Evolutionary conservation across 2,797 vertebrate species (phyloP).

Genomic region (Astyanax mexicanus): DNA sequence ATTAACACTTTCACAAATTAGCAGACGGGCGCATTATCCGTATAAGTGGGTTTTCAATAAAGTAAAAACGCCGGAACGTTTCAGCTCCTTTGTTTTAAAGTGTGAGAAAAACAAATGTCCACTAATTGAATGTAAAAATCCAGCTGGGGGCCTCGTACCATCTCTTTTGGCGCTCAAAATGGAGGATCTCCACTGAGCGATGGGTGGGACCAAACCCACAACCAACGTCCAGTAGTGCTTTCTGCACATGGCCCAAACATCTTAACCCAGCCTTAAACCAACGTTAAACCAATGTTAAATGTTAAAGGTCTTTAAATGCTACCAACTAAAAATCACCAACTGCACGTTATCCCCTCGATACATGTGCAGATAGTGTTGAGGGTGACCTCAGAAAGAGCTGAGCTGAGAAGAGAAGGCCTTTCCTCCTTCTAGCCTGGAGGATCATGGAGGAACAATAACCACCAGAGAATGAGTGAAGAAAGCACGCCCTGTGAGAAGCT

Average conservation of each 20-base stretch:
- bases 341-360: no score
- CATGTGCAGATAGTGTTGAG: no score
- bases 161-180: slow-evolving; percentile 47
- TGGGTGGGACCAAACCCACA: slow-evolving; percentile 11
- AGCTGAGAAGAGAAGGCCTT: slow-evolving; percentile 1
- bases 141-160: neutral
- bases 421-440: neutral
- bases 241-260: neutral
- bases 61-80: neutral
- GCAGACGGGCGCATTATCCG: neutral
- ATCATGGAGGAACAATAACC: slow-evolving; percentile 8
- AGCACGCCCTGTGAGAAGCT: neutral
- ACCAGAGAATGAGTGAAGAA: neutral
- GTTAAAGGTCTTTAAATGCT: no score
- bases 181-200: slow-evolving; percentile 48
- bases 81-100: neutral
- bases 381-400: neutral
- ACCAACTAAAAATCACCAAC: neutral
- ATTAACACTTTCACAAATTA: neutral
- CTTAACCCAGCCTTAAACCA: neutral
- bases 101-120: neutral
- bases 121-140: neutral
- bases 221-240: neutral
- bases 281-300: no score
- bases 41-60: neutral